Evolutionary conservation across 2,888 invertebrate species (phyloP).

Genomic region (Rhagophthalmus giganteus): DNA sequence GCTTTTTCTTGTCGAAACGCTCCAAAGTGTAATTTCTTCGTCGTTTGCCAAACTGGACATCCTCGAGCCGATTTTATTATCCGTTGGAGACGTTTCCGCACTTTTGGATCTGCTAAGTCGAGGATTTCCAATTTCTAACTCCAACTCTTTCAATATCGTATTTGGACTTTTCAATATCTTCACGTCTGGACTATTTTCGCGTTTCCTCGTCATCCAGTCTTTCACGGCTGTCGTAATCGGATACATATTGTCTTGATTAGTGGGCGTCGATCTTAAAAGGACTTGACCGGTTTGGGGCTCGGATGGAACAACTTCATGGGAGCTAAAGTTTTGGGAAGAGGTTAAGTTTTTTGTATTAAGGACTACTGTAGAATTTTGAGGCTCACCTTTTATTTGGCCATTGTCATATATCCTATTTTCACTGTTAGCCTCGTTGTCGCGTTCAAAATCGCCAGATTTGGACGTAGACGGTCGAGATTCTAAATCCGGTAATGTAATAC

Average conservation of each 20-base stretch:
- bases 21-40: slow-evolving; percentile 30
- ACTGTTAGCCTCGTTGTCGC: background rate
- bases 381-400: slow-evolving; percentile 19
- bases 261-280: background rate
- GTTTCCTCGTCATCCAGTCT: slow-evolving; percentile 60
- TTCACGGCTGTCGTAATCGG: slow-evolving; percentile 64
- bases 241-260: slow-evolving; percentile 37
- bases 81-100: slow-evolving; percentile 1
- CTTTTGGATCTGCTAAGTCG: slow-evolving; percentile 2
- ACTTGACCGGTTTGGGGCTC: slow-evolving; percentile 5
- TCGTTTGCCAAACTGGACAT: slow-evolving; percentile 3
- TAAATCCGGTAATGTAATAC: slow-evolving; percentile 30
- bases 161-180: slow-evolving; percentile 53
- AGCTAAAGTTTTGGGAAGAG: slow-evolving; percentile 16
- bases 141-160: slow-evolving; percentile 49
- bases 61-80: no score
- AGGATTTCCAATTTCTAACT: slow-evolving; percentile 11
- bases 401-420: slow-evolving; percentile 10
- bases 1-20: slow-evolving; percentile 39
- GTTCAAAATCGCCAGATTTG: slow-evolving; percentile 38
- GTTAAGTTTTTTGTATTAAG: slow-evolving; percentile 18
- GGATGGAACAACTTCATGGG: slow-evolving; percentile 6
- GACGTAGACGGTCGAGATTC: slow-evolving; percentile 37
- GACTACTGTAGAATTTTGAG: slow-evolving; percentile 8
- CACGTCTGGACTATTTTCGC: slow-evolving; percentile 53